Percentiles rank a stretch among this genome's conserved stretches.
phyloP scores from a whole-genome alignment of 35 echinoderm and acorn worm genomes.

The Eucidaris tribuloides region DNA sequence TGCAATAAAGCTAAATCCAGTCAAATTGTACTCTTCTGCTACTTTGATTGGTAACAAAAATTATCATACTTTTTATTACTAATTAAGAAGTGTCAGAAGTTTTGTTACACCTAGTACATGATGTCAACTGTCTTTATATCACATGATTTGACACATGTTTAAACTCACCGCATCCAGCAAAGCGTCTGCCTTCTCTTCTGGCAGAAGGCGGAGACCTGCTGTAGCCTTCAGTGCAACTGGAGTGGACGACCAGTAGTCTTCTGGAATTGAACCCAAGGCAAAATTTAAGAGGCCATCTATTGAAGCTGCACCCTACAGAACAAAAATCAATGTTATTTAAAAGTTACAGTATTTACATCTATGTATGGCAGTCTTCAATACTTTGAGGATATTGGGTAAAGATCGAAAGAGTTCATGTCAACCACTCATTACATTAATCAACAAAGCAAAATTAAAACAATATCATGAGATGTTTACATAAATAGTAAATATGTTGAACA shows the following conservation, averaged over 20 bases:
- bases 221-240: slow-evolving; percentile 96
- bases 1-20: too few relatives aligned
- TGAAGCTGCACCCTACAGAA: slow-evolving; percentile 56
- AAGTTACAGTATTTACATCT: too few relatives aligned
- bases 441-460: too few relatives aligned
- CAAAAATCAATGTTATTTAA: neutral
- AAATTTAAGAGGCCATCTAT: slow-evolving; percentile 50
- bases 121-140: neutral
- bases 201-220: slow-evolving; percentile 82
- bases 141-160: neutral
- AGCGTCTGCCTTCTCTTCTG: slow-evolving; percentile 62
- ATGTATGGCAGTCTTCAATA: too few relatives aligned
- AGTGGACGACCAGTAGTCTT: slow-evolving; percentile 55
- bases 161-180: slow-evolving; percentile 76
- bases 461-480: too few relatives aligned
- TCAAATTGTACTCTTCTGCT: too few relatives aligned
- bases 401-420: too few relatives aligned
- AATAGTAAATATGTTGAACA: too few relatives aligned
- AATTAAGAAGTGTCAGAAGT: neutral
- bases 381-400: too few relatives aligned
- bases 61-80: neutral
- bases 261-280: slow-evolving; percentile 68
- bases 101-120: neutral
- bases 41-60: too few relatives aligned
- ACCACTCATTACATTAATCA: too few relatives aligned